Evolutionary conservation across 2,888 invertebrate species (phyloP).

Genomic region (Ormyrus pomaceus): DNA sequence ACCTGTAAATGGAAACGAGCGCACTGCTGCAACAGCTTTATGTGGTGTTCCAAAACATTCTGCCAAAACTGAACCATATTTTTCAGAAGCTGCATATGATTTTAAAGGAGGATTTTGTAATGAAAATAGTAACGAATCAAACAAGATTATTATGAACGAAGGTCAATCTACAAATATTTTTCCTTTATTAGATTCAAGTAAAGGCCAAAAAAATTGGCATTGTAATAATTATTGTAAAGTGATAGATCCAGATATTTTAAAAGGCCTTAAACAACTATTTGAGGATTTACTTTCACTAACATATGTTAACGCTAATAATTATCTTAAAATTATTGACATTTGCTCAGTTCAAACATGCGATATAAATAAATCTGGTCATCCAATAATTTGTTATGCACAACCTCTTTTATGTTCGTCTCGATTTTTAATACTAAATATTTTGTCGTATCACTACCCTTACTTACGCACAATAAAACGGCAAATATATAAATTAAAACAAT

Average conservation of each 20-base stretch:
- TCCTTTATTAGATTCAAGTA: not conserved
- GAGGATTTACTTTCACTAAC: not conserved
- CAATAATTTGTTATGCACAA: conserved; percentile 8
- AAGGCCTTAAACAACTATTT: conserved; percentile 4
- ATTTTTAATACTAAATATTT: conserved; percentile 17
- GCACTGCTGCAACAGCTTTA: conserved; percentile 8
- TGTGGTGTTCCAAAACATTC: conserved; percentile 13
- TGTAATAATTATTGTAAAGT: conserved; percentile 29
- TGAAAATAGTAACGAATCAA: not conserved
- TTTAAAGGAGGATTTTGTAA: not conserved
- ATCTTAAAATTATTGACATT: conserved; percentile 13
- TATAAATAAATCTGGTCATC: conserved; percentile 11
- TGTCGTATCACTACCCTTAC: conserved; percentile 2
- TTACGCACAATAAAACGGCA: conserved; percentile 14
- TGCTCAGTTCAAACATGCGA: not conserved
- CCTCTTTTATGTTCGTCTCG: not conserved
- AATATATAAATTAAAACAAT: conserved; percentile 8
- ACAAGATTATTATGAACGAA: conserved; percentile 8
- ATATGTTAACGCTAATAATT: not conserved
- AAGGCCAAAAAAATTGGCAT: conserved; percentile 8
- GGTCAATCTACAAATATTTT: conserved; percentile 24
- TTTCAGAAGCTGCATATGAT: conserved; percentile 22
- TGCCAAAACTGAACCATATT: conserved; percentile 26
- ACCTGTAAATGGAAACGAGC: conserved; percentile 10
- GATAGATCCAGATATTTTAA: conserved; percentile 24